phyloP scores from a whole-genome alignment of 2,888 invertebrate species.

The Merodon equestris region DNA sequence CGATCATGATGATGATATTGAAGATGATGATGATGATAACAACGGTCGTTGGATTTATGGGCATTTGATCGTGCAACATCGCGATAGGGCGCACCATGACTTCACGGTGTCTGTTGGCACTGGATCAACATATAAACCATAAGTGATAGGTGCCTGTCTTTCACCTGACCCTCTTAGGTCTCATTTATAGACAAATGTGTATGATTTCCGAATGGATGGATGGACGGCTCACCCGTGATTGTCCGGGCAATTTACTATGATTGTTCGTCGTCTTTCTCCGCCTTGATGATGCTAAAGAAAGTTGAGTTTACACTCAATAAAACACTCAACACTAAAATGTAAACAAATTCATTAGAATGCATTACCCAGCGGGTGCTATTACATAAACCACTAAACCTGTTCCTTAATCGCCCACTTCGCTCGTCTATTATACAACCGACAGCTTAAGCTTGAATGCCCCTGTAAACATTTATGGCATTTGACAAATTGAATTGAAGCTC shows the following conservation, averaged over 20 bases:
- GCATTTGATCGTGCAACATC: constrained; percentile 63
- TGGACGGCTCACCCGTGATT: neutral
- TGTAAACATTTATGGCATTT: constrained; percentile 71
- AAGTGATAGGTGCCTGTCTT: constrained; percentile 54
- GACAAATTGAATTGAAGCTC: constrained; percentile 77
- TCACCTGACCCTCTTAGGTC: constrained; percentile 37
- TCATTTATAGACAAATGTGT: constrained; percentile 27
- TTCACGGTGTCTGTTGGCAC: constrained; percentile 45
- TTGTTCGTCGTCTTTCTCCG: neutral
- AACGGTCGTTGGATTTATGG: constrained; percentile 64
- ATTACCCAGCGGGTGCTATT: constrained; percentile 34
- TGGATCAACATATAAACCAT: constrained; percentile 34
- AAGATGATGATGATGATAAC: constrained; percentile 58
- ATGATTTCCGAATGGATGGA: constrained; percentile 18
- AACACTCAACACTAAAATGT: constrained; percentile 8
- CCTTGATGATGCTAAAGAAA: too few relatives aligned
- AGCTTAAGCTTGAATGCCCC: constrained; percentile 10
- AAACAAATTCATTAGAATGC: constrained; percentile 50
- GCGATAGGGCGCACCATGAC: constrained; percentile 56
- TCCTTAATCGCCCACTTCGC: constrained; percentile 29
- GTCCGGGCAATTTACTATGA: constrained; percentile 1
- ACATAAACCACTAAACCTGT: constrained; percentile 22
- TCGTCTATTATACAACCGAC: constrained; percentile 2
- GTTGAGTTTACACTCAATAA: too few relatives aligned
- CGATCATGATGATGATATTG: constrained; percentile 27